Conservation (phyloP, 1,140 invertebrate species). For the Chrysopa pallens region DNA sequence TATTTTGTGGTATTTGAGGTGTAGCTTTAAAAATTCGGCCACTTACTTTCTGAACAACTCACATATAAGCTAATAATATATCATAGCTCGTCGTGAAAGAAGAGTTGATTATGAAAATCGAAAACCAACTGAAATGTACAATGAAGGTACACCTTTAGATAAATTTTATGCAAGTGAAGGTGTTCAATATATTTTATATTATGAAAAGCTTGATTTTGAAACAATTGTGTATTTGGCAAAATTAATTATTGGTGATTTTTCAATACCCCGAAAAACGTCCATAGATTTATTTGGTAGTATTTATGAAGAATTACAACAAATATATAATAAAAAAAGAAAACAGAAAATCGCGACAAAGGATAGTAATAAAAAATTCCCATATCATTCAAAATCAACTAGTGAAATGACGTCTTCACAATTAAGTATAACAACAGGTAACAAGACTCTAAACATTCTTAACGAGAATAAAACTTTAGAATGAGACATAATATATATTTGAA, state of each 20-base stretch:
- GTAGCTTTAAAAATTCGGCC: too few relatives aligned
- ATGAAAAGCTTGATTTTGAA: conserved; percentile 28
- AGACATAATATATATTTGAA: too few relatives aligned
- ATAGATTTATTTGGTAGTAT: conserved; percentile 27
- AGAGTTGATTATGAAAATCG: conserved; percentile 23
- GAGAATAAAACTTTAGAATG: too few relatives aligned
- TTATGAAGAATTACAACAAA: conserved; percentile 18
- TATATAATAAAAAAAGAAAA: conserved; percentile 17
- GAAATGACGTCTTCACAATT: too few relatives aligned
- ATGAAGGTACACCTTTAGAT: conserved; percentile 29
- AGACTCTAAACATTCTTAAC: too few relatives aligned
- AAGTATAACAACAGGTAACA: too few relatives aligned
- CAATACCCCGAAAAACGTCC: conserved; percentile 22
- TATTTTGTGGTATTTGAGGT: too few relatives aligned
- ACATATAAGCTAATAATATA: too few relatives aligned
- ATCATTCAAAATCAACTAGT: conserved; percentile 7
- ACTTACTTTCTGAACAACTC: too few relatives aligned
- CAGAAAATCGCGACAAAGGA: conserved; percentile 7
- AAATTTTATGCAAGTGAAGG: conserved; percentile 32
- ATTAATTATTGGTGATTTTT: conserved; percentile 31
- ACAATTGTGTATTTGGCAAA: conserved; percentile 31
- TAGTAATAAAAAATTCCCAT: conserved; percentile 16
- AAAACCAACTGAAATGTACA: conserved; percentile 10
- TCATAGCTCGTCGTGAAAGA: conserved; percentile 16
- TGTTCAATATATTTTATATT: conserved; percentile 33